Conservation (phyloP, 2,888 invertebrate species). For the Drosophila rubida region DNA sequence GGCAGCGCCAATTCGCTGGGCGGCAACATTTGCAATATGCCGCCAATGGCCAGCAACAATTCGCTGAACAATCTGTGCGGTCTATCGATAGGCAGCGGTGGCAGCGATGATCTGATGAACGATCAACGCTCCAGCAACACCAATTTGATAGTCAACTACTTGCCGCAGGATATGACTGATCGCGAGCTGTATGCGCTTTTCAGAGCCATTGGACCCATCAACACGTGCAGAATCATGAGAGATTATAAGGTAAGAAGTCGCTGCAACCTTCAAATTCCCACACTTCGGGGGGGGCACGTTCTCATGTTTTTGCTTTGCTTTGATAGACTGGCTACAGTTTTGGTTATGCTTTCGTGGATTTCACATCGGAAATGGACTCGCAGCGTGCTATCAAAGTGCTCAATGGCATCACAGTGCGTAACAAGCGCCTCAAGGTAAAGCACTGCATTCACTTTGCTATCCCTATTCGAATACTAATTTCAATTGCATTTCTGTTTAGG, state of each 20-base stretch:
- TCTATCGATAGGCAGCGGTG: conserved; percentile 73
- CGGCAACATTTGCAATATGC: conserved; percentile 70
- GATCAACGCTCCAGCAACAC: conserved; percentile 85
- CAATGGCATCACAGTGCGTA: conserved; percentile 95
- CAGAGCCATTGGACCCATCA: conserved; percentile 94
- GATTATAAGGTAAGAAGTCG: conserved; percentile 93
- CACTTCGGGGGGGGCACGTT: too few species aligned
- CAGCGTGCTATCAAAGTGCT: conserved; percentile 93
- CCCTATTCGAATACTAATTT: not conserved
- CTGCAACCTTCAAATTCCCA: too few species aligned
- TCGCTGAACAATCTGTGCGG: conserved; percentile 74
- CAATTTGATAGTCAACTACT: conserved; percentile 97
- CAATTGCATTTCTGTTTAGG: conserved; percentile 84
- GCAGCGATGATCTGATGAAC: conserved; percentile 73
- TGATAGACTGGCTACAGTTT: conserved; percentile 95
- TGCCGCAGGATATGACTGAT: conserved; percentile 97
- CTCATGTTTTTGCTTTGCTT: not conserved
- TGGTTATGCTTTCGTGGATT: conserved; percentile 98
- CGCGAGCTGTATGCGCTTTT: conserved; percentile 96
- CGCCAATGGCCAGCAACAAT: conserved; percentile 81
- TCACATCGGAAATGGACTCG: conserved; percentile 93
- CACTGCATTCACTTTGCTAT: too few species aligned
- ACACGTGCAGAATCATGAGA: conserved; percentile 96
- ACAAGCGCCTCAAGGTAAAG: conserved; percentile 94
- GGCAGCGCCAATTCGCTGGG: conserved; percentile 68